Evolutionary conservation across 2,113 vertebrate genomes (phyloP).

Genomic region (Heptranchias perlo): DNA sequence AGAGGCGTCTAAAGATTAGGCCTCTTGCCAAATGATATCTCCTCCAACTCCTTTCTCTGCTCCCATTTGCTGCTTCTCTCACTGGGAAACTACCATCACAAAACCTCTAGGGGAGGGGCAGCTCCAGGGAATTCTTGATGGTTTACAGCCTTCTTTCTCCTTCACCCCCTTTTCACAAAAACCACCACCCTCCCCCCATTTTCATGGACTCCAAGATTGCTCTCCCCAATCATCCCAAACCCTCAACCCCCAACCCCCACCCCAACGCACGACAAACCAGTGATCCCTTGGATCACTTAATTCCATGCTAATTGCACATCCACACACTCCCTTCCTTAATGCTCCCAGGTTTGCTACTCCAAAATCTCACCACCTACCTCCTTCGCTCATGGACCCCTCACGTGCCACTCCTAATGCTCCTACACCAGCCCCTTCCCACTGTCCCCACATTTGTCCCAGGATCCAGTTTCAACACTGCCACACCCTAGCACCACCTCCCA

Average conservation of each 20-base stretch:
- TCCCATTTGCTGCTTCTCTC: not conserved
- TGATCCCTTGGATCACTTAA: not conserved
- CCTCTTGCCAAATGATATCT: not conserved
- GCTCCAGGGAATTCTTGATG: not conserved
- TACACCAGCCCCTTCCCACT: not conserved
- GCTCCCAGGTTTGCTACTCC: not conserved
- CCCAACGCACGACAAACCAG: not conserved
- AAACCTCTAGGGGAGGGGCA: not conserved
- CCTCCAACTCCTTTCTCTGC: not conserved
- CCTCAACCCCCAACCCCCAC: not conserved
- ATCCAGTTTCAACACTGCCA: not conserved
- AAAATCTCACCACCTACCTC: not conserved
- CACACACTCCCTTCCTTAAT: not conserved
- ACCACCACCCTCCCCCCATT: too few species aligned
- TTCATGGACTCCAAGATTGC: not conserved
- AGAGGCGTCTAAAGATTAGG: not conserved
- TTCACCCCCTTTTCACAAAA: not conserved
- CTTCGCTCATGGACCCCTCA: not conserved
- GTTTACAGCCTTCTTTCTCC: not conserved
- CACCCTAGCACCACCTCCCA: not conserved
- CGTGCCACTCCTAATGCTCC: not conserved
- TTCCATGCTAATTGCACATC: not conserved
- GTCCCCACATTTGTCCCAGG: not conserved
- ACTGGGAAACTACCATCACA: not conserved
- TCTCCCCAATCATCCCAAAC: not conserved